Base-by-base conservation (phyloP, 2,888 invertebrate species). In the Drosophila multiciliata region DNA sequence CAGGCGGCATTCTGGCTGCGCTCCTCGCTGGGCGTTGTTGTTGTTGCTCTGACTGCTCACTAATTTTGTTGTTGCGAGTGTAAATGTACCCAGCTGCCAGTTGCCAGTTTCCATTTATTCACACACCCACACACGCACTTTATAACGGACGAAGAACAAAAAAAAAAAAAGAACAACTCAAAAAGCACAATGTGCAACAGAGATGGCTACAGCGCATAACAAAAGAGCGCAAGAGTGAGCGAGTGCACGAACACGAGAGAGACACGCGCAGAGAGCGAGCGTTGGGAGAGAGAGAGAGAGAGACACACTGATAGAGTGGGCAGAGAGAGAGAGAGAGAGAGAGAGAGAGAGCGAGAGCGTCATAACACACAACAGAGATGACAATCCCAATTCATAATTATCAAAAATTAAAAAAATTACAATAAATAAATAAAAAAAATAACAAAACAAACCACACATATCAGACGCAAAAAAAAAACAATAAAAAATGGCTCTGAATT, bases 381-480 rank as follows among this genome's bases (percentile, higher is more conserved):
- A 75, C 84, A 84, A 76, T 79, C 73, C 69, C 85, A 82, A 85
- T 85, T 89, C 72, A 84, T 85, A 82, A 84, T 80, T 72, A 73
- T 75, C 82, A 66, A 86, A 73, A 66, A 67, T 66, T 55, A 29
- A 26, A 67, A 65, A 52, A 54, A 50, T 48, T 40, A 40, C 40
- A 55, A 62, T 59, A 38, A 54, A 15, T 45, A 23, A 36, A 38
- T 29, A 66, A 50, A 33, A 2, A 52, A 8, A n/a, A 26, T 3
- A 9, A 26, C 9, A 6, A 36, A 15, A 5, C 9, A 9, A 23
- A 7, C 17, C 26, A 15, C 32, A 32, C n/a, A 52, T n/a, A 12
- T 36, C 3, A 15, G 15, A 48, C 20, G 11, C 9, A 35, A 26
- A 26, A 61, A 1, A 8, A 7, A 40, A 48, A 42, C 32, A 40